Evolutionary conservation across 2,113 vertebrate species (phyloP), one percentile per base, ranked within the genome.

Genomic region (Miniopterus natalensis): DNA sequence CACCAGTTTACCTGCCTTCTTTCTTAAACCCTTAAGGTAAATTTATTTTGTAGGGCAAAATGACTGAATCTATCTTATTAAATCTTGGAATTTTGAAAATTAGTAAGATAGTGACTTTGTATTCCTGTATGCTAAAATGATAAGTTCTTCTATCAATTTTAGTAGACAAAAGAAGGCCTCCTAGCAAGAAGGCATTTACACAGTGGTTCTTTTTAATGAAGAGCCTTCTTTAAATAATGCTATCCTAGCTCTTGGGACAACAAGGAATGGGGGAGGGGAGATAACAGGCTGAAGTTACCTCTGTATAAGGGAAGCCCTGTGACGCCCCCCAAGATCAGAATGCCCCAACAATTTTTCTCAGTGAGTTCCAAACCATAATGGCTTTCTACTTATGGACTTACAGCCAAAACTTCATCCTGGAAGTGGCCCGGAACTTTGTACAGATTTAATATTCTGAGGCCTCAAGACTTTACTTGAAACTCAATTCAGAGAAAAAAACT

Each of bases 311-410:
- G 15, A 95, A 84, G 42, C 3, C 29, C 42, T 47, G 21, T 29
- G 79, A 85, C 61, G 47, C 42, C 8, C 10, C 51, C n/a, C 23
- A 90, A 90, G 20, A 84, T 77, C 73, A 85, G 31, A 94, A 51
- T 42, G 13, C 36, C 53, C 59, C 25, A 45, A 36, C 61, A 55
- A 31, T 80, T 70, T 90, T 96, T 73, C 47, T 71, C 23, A n/a
- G 0, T 88, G 59, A 55, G 10, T 93, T 93, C 36, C 68, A 95
- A 88, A 83, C 23, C 40, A 66, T 71, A 81, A 88, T 61, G 81
- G 36, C 23, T 90, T 47, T 88, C 68, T 75, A 47, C 12, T 65
- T 92, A 55, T 36, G 36, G 29, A 68, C 12, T 42, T 53, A 51
- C 66, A 71, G 45, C n/a, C 12, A 51, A 88, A 94, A 61, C 29